Evolutionary conservation across 2,797 vertebrate species (phyloP).

Genomic region (Cirrhinus mrigala): DNA sequence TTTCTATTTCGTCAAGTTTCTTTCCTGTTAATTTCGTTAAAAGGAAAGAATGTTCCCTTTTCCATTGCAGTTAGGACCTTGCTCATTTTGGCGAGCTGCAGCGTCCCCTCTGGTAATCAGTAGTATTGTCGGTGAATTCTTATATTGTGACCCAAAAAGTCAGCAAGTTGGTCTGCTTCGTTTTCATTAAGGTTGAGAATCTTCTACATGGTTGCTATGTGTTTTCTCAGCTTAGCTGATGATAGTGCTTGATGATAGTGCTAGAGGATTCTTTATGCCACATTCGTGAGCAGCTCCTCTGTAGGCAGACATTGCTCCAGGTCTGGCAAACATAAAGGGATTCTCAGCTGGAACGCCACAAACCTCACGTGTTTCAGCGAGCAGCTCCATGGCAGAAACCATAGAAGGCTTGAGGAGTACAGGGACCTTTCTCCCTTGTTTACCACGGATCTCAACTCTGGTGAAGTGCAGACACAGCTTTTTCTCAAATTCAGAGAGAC

Average conservation of each 20-base stretch:
- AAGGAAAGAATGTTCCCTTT: too few relatives aligned
- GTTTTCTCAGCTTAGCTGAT: background rate
- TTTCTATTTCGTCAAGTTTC: too few relatives aligned
- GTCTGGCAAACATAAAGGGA: background rate
- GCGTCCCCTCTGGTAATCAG: too few relatives aligned
- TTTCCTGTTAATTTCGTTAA: too few relatives aligned
- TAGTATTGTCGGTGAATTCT: too few relatives aligned
- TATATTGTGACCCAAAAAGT: too few relatives aligned
- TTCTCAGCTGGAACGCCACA: constrained; percentile 19
- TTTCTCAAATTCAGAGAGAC: background rate
- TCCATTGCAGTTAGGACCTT: too few relatives aligned
- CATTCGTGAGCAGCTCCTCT: constrained; percentile 12
- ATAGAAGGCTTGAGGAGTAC: background rate
- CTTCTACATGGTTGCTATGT: too few relatives aligned
- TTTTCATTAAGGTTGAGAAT: too few relatives aligned
- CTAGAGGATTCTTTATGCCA: constrained; percentile 20
- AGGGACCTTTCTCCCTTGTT: background rate
- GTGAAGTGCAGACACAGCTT: background rate
- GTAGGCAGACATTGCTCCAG: background rate
- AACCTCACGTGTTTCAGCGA: background rate
- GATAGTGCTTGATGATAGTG: constrained; percentile 10
- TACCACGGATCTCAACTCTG: background rate
- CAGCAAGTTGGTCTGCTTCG: too few relatives aligned
- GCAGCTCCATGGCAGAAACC: background rate
- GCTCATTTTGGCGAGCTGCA: too few relatives aligned